Base-by-base conservation (phyloP, 2,888 invertebrate species). In the Helobdella robusta region DNA sequence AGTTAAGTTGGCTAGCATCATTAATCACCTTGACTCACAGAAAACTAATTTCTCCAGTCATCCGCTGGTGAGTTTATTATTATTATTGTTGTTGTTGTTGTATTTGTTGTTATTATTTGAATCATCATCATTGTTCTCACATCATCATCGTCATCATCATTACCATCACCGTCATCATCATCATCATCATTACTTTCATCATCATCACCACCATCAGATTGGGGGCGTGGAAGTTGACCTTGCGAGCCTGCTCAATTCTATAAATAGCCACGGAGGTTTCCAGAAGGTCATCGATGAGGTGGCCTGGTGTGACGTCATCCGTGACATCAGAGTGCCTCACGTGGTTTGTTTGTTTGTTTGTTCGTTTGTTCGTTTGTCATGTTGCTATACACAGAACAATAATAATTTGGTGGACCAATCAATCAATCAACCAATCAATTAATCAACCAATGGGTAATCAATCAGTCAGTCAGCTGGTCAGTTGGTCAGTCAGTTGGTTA, bases 221-320 rank as follows among this genome's bases (percentile, higher is more conserved):
- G 91, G 91, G 34, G 91, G 92, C 4, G 86, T 92, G 82, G 93
- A 94, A 81, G 84, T 93, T 0, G 91, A 94, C 77, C 80, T 94
- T 2, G 88, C 90, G 0, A 86, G 88, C 59, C 81, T 94, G 5
- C 91, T 89, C 76, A 87, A 88, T 73, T 86, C 87, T 0, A 91
- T 94, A 0, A 89, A 91, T 76, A 84, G 85, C 44, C 83, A 87
- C 68, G 93, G 93, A 0, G 93, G 93, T 0, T 82, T 92, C 18
- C 88, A 88, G 74, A 86, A 87, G 73, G 78, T 92, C 0, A 87
- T 91, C 8, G 88, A 90, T 73, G 88, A 88, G 75, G 89, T 91
- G 74, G 87, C 87, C 70, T 94, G 93, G 93, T 84, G 85, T 3
- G 86, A 86, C 69, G 89, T 94, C 0, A 91, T 90, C 0, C 90